Evolutionary conservation across 2,888 invertebrate genomes (phyloP).

Genomic region (Ophioninae sp.): DNA sequence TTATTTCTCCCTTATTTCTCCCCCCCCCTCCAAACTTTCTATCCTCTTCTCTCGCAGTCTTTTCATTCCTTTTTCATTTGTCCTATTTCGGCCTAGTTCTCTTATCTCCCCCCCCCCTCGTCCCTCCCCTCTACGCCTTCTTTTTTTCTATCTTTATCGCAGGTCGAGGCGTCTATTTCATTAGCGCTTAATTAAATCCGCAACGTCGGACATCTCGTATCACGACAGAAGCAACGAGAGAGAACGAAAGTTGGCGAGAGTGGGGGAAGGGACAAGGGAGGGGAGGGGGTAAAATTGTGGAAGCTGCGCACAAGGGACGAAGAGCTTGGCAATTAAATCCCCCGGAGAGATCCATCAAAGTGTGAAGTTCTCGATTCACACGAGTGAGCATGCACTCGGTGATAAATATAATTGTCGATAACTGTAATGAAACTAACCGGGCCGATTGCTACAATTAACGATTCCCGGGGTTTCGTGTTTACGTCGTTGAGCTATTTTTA

Average conservation of each 20-base stretch:
- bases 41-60: conserved; percentile 1
- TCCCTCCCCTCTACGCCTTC: not conserved
- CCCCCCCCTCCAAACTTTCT: too few species aligned
- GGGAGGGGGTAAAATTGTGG: conserved; percentile 19
- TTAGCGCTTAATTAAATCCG: conserved; percentile 76
- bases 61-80: conserved; percentile 6
- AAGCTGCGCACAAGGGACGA: conserved; percentile 30
- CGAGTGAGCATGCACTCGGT: not conserved
- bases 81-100: not conserved
- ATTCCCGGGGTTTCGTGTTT: too few species aligned
- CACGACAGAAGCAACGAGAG: too few species aligned
- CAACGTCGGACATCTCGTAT: conserved; percentile 62
- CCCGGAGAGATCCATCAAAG: not conserved
- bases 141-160: conserved; percentile 41
- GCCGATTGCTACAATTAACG: too few species aligned
- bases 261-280: conserved; percentile 64
- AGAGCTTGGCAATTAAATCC: conserved; percentile 20
- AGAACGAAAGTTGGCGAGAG: too few species aligned
- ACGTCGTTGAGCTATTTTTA: too few species aligned
- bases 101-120: not conserved
- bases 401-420: not conserved
- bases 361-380: not conserved
- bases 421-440: too few species aligned
- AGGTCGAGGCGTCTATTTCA: conserved; percentile 73
- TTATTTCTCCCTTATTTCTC: too few species aligned